Base-by-base conservation (phyloP, 2,888 invertebrate species). In the Sphinx pinastri region DNA sequence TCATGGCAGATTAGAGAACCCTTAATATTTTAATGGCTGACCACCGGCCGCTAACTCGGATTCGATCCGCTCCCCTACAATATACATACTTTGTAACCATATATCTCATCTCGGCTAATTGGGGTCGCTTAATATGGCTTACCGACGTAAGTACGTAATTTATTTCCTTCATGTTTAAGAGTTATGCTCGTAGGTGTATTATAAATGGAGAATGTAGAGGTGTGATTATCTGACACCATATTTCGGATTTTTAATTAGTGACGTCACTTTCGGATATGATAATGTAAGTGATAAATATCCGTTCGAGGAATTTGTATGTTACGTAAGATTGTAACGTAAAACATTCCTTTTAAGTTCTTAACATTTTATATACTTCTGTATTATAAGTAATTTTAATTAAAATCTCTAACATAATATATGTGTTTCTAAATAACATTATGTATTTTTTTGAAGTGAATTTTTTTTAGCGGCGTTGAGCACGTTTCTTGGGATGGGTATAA, bases 111-210 rank as follows among this genome's bases (percentile, higher is more conserved):
- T 88, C 84, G 85, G 87, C 92, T 94, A 94, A 93, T 94, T 94
- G 93, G 93, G 93, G 93, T 91, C 92, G 91, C 89, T 90, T 93
- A 91, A 92, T 93, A 92, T 91, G 92, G 93, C 93, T 93, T 92
- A 92, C 89, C 88, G 89, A 88, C 88, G 91, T 93, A 93, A 93
- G 93, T 92, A 88, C 85, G 89, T 93, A 88, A 93, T 93, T 93
- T 93, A 93, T 93, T 88, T 89, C 88, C 85, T 85, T 87, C 85
- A 81, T 85, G 73, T 79, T 84, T 80, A 84, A 86, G 86, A 89
- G 84, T 86, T 82, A 87, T 85, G 85, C 79, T 75, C 74, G 78
- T 83, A 75, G 74, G 75, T 79, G 74, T 81, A 77, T 78, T 80
- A 84, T 84, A 82, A 82, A 82, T 82, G 79, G 78, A 70, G 73